These are phyloP conservation scores for Pedetes capensis DNA, from an alignment of 2,113 vertebrate species.

Conservation along the genomic window DNA sequence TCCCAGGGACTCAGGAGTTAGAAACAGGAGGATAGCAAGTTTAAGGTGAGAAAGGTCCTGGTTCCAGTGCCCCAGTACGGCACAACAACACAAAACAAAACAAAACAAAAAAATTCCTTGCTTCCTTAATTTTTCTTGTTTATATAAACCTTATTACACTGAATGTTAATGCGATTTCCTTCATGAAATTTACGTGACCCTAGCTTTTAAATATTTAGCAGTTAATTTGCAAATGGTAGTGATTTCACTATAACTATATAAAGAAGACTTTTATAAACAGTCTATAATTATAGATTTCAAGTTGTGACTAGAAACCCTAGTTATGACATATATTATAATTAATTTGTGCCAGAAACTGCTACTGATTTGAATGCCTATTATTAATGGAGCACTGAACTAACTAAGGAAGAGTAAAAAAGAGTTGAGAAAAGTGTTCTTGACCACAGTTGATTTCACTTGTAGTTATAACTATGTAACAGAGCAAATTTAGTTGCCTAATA, in stretches of 20 bases:
- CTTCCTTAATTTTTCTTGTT: constrained; percentile 75
- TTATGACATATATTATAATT: not conserved
- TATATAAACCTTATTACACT: constrained; percentile 65
- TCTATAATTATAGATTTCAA: not conserved
- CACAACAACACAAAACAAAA: too few relatives aligned
- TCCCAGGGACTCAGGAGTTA: too few relatives aligned
- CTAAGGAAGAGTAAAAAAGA: not conserved
- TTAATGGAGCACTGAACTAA: not conserved
- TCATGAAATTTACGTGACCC: constrained; percentile 67
- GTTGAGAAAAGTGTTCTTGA: not conserved
- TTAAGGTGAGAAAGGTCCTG: too few relatives aligned
- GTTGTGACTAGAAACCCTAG: not conserved
- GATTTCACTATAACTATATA: not conserved
- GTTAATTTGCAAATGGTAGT: constrained; percentile 74
- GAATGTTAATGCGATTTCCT: constrained; percentile 79
- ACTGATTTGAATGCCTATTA: not conserved
- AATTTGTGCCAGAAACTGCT: not conserved
- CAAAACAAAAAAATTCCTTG: constrained; percentile 65
- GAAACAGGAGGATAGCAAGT: too few relatives aligned
- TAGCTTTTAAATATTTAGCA: constrained; percentile 70
- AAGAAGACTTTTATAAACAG: not conserved
- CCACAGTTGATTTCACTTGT: not conserved
- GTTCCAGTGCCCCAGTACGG: too few relatives aligned
- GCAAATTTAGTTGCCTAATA: not conserved
- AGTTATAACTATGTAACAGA: not conserved